Evolutionary conservation across 2,888 invertebrate genomes (phyloP), one percentile per base, ranked within the genome.

Genomic region (Hyposoter dolosus): DNA sequence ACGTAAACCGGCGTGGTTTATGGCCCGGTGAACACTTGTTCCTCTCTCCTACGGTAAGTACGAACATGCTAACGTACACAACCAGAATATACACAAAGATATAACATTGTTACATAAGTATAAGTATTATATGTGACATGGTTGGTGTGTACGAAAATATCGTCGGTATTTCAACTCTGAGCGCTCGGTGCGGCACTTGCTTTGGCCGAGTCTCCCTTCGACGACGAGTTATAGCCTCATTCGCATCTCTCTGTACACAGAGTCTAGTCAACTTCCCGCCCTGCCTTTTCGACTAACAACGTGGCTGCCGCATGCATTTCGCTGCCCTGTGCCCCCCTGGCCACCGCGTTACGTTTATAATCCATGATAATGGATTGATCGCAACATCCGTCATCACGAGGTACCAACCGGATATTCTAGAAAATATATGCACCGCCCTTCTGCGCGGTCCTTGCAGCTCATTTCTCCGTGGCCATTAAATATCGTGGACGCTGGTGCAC

Each of bases 1-100:
- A 92, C 91, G 91, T 89, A 91, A 92, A 92, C 92, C 92, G 87
- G 90, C 87, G 91, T 93, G 92, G 93, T 93, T 93, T 93, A 93
- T 93, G 91, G 90, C 89, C 89, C 90, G 89, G 89, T 90, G 91
- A 90, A 89, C 90, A 88, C 88, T 84, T 90, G 90, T 88, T 88
- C 85, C 83, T 81, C 69, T 56, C 28, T 79, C 71, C 75, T 80
- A 80, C 74, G 5, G 35, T 45, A 40, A 47, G 66, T 80, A 45
- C 43, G 69, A 23, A 45, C 56, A 69, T 69, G 65, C 28, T 35
- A 40, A 32, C 50, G 56, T 80, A 32, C 76, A 68, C 40, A 10
- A 63, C 23, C 6, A 15, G 32, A 10, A 32, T 66, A 19, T 65
- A 65, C 47, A 65, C 56, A 19, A 12, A 50, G 40, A 17, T 66